Evolutionary conservation across 1,140 invertebrate genomes (phyloP).

Genomic region (Agraylea sexmaculata): DNA sequence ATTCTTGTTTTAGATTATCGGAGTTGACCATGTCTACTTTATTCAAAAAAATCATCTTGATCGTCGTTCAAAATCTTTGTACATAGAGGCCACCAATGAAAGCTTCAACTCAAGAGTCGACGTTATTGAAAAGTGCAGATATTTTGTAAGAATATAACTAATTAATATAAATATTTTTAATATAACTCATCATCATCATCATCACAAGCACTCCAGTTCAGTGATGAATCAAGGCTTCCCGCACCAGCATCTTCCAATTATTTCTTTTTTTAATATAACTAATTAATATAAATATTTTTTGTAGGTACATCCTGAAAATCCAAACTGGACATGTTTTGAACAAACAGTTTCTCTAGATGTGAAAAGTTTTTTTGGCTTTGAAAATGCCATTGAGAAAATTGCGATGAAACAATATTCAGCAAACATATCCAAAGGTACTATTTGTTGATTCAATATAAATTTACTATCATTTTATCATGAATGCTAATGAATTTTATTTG

Average conservation of each 20-base stretch:
- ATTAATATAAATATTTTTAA: conserved; percentile 10
- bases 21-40: conserved; percentile 87
- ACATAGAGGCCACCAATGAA: conserved; percentile 91
- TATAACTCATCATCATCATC: too few relatives aligned
- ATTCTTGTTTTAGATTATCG: conserved; percentile 65
- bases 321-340: conserved; percentile 95
- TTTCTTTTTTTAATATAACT: conserved; percentile 11
- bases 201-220: too few relatives aligned
- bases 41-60: conserved; percentile 87
- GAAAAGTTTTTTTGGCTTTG: conserved; percentile 94
- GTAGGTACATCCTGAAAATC: conserved; percentile 88
- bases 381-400: conserved; percentile 90
- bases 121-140: conserved; percentile 85
- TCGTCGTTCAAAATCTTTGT: conserved; percentile 61
- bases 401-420: conserved; percentile 94
- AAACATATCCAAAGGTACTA: conserved; percentile 73
- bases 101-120: conserved; percentile 76
- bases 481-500: conserved; percentile 12
- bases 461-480: conserved; percentile 6
- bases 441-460: conserved; percentile 1
- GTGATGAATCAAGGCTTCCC: neutral
- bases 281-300: conserved; percentile 16
- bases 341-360: conserved; percentile 89
- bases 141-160: conserved; percentile 76
- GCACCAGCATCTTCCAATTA: neutral